These are phyloP conservation scores for Leucosticte australis DNA, from an alignment of 2,113 vertebrate genomes.

Conservation along the genomic window DNA sequence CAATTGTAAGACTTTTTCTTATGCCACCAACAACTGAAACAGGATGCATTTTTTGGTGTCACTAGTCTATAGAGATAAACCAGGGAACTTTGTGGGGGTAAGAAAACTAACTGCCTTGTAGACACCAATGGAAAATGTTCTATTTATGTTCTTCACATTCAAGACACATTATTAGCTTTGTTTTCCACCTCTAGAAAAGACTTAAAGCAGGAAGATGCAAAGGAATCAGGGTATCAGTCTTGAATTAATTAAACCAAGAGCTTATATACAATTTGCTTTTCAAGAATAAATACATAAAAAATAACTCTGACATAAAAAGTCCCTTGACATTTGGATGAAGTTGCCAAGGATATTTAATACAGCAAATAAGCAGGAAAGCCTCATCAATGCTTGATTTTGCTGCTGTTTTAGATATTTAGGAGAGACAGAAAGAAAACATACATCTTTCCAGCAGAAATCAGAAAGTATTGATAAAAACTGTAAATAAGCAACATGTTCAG, in stretches of 20 bases:
- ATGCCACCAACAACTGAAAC: neutral
- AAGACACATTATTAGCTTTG: neutral
- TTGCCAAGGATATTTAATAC: fast-evolving
- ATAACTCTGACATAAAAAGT: neutral
- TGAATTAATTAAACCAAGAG: neutral
- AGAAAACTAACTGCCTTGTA: neutral
- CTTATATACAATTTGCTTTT: neutral
- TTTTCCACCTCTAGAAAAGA: neutral
- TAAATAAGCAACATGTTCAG: neutral
- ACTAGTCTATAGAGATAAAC: neutral
- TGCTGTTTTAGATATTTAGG: neutral
- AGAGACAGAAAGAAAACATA: neutral
- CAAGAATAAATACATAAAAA: neutral
- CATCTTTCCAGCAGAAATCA: neutral
- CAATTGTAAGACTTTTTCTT: neutral
- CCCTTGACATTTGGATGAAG: neutral
- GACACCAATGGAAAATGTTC: neutral
- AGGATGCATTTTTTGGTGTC: neutral
- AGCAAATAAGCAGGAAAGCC: neutral
- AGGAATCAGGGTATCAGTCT: neutral
- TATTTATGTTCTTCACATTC: neutral
- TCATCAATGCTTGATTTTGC: neutral
- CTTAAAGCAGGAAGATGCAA: neutral
- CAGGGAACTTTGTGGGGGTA: neutral
- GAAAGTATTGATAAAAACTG: neutral